Conservation (phyloP, 92 coral and sea anemone species). For the Umimayanthus chanpuru region DNA sequence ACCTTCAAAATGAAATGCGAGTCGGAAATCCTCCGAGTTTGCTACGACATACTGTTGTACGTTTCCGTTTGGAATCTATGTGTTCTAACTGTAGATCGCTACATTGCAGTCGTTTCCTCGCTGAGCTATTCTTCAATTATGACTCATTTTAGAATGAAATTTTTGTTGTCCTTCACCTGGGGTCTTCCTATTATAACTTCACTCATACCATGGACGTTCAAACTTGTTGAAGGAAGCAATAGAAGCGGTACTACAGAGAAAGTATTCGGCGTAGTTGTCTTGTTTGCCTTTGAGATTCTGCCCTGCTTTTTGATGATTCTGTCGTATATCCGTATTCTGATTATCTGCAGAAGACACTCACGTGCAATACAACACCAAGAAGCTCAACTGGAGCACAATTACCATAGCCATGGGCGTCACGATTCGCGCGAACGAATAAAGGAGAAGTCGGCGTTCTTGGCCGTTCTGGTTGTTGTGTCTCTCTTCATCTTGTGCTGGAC, state of each 20-base stretch:
- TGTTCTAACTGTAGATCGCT: slow-evolving; percentile 10
- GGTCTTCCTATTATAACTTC: not conserved
- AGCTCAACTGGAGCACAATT: slow-evolving; percentile 1
- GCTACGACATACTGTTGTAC: not conserved
- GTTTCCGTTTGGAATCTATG: slow-evolving; percentile 15
- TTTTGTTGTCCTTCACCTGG: not conserved
- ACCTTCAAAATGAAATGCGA: slow-evolving; percentile 5
- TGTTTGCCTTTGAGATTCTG: not conserved
- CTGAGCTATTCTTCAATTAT: slow-evolving; percentile 20
- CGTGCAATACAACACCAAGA: not conserved
- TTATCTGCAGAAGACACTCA: slow-evolving; percentile 8
- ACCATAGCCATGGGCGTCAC: not conserved
- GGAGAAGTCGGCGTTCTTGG: slow-evolving; percentile 15
- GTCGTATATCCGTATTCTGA: not conserved
- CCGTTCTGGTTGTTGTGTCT: slow-evolving; percentile 7
- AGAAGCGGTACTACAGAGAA: not conserved
- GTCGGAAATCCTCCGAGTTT: not conserved
- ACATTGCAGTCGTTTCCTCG: slow-evolving; percentile 10
- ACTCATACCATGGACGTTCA: not conserved
- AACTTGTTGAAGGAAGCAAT: not conserved
- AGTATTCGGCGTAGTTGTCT: not conserved
- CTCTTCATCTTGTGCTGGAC: slow-evolving; percentile 14
- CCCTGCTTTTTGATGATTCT: not conserved
- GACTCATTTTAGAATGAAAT: not conserved
- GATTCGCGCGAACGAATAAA: not conserved